phyloP scores from a whole-genome alignment of 2,888 invertebrate species.

The Colostygia pectinataria region DNA sequence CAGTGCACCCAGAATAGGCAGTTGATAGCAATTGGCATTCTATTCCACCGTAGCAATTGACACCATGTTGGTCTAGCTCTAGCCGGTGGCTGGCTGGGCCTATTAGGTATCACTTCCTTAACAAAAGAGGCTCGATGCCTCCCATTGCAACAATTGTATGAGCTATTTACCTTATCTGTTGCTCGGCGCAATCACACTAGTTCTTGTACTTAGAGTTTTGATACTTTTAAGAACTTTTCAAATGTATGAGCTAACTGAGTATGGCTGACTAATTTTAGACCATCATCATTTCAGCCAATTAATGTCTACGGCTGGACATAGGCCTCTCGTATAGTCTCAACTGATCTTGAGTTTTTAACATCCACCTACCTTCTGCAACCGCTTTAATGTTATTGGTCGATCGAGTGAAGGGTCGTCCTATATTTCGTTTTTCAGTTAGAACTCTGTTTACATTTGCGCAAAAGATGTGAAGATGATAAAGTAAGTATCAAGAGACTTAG shows the following conservation, averaged over 20 bases:
- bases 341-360: no score
- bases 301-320: no score
- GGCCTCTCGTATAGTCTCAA: no score
- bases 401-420: no score
- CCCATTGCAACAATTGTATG: conserved; percentile 80
- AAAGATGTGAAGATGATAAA: neutral
- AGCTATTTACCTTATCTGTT: conserved; percentile 83
- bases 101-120: conserved; percentile 77
- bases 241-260: neutral
- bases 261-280: no score
- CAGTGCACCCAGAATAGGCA: conserved; percentile 46
- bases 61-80: conserved; percentile 77
- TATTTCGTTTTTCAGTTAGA: no score
- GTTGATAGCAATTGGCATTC: conserved; percentile 42
- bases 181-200: conserved; percentile 72
- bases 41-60: conserved; percentile 60
- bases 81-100: conserved; percentile 67
- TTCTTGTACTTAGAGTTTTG: conserved; percentile 51
- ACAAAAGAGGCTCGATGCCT: conserved; percentile 75
- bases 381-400: no score
- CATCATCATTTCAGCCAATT: no score
- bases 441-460: no score
- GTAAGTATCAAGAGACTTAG: conserved; percentile 48
- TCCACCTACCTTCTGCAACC: no score
- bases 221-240: conserved; percentile 32